Evolutionary conservation across 53 echinoderm and acorn worm genomes (phyloP), one percentile per base, ranked within the genome.

Genomic region (Astropecten irregularis): DNA sequence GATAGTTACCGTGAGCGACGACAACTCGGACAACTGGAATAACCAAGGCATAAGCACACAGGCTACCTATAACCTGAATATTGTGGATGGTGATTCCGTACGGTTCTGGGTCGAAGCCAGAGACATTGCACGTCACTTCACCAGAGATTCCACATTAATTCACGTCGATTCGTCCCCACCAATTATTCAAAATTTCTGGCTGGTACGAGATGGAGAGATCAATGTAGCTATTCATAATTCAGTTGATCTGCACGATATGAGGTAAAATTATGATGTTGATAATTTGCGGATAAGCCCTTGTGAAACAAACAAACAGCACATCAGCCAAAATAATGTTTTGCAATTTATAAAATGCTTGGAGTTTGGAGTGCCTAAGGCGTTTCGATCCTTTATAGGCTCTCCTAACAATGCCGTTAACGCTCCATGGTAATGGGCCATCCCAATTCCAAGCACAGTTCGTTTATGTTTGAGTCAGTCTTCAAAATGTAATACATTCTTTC

Each of bases 91-190:
- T 39, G 70, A 81, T 50, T 81, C 88, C 40, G 38, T 87, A 25
- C 36, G 49, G 48, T 57, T 81, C 23, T 88, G 88, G 88, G 88
- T 88, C 37, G 57, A 49, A 64, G 88, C 82, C 20, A 71, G 71
- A 19, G 88, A 88, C 31, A 30, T 88, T 1, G 70, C 63, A 10
- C 62, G 71, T 7, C 69, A 88, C 16, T 71, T 40, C 40, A 26
- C 25, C 9, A 46, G 60, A 35, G 88, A 88, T 37, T 33, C 49
- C 23, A 50, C 83, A 3, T 50, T 82, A 51, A 52, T 88, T 50
- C 88, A 82, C 22, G 61, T 68, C 0, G 88, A 88, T 61, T 82
- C 88, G 10, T 60, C 82, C n/a, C 82, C 82, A 16, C 82, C 88
- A 15, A 39, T 70, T 13, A 82, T 88, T 46, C 52, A 68, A 48